phyloP scores from a whole-genome alignment of 2,113 vertebrate species.

The Fukomys damarensis region DNA sequence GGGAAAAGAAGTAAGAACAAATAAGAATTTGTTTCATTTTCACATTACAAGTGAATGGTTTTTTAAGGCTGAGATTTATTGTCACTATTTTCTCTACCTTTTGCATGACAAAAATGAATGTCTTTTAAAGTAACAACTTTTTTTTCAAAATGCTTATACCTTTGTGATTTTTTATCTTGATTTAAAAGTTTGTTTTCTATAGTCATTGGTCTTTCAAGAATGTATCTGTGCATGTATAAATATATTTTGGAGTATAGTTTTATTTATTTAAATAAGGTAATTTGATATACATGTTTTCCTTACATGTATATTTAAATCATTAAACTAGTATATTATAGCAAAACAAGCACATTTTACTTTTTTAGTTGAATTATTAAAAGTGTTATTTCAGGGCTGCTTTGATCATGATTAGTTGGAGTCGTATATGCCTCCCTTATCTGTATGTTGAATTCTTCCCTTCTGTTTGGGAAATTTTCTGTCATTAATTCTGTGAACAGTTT shows the following conservation, averaged over 20 bases:
- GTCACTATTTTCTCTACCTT: not conserved
- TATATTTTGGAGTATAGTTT: not conserved
- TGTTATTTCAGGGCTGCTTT: not conserved
- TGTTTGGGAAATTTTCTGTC: no score
- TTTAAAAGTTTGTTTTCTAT: constrained; percentile 19
- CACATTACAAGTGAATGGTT: not conserved
- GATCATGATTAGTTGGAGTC: no score
- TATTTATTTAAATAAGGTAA: not conserved
- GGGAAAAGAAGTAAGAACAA: constrained; percentile 59
- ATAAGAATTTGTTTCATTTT: constrained; percentile 55
- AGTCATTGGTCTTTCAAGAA: not conserved
- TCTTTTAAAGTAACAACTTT: constrained; percentile 20
- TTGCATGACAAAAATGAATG: not conserved
- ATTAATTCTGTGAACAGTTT: no score
- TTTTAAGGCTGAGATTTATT: constrained; percentile 17
- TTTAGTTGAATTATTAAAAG: not conserved
- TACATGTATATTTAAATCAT: not conserved
- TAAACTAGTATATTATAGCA: not conserved
- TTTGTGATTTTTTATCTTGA: constrained; percentile 29
- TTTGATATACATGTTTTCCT: not conserved
- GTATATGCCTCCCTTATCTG: no score
- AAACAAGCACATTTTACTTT: not conserved
- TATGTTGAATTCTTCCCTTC: no score
- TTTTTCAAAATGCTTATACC: not conserved
- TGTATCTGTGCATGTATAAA: not conserved